Base-by-base conservation (phyloP, 2,797 vertebrate species). In the Xenopus petersii region DNA sequence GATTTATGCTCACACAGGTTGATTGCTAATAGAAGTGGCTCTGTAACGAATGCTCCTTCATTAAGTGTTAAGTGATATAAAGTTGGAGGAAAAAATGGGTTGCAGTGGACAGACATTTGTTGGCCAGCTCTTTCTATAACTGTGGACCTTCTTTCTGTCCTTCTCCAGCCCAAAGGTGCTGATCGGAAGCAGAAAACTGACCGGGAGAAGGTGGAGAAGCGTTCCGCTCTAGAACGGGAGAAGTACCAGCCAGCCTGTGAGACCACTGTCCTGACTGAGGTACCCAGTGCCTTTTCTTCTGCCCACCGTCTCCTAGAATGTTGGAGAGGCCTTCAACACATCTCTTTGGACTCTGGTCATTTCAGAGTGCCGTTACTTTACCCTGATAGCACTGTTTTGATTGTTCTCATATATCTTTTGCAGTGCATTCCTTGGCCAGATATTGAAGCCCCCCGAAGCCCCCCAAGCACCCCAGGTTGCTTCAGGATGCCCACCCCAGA, bases 161-260 rank as follows among this genome's bases (percentile, higher is more conserved):
- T 15, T 64, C 17, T 48, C 10, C 72, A 95, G 94, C 94, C 93
- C 51, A 94, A 93, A 90, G 94, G 93, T 79, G 93, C 92, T 0
- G 93, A 94, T 83, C 82, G 90, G 78, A 96, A 95, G 71, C 92
- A 94, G 87, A 95, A 95, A 85, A 95, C 92, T 0, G 94, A 95
- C 77, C 42, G 88, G 59, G 93, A 95, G 86, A 95, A 93, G 83
- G 91, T 93, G 84, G 93, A 95, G 83, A 95, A 94, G 75, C 90
- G 93, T 48, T 86, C 92, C 0, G 88, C 88, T 0, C 92, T 91
- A 61, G 94, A 95, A 80, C 93, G 93, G 78, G 90, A 93, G 67
- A 94, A 95, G 81, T 93, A 93, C 81, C 92, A 94, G 83, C 82
- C 89, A 1, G 91, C 93, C 0, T 92, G 92, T 36, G 92, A 94